Percentiles rank a stretch among this genome's conserved stretches.
Evolutionary conservation across 1,140 invertebrate species (phyloP).

Genomic region (Grapholita molesta): DNA sequence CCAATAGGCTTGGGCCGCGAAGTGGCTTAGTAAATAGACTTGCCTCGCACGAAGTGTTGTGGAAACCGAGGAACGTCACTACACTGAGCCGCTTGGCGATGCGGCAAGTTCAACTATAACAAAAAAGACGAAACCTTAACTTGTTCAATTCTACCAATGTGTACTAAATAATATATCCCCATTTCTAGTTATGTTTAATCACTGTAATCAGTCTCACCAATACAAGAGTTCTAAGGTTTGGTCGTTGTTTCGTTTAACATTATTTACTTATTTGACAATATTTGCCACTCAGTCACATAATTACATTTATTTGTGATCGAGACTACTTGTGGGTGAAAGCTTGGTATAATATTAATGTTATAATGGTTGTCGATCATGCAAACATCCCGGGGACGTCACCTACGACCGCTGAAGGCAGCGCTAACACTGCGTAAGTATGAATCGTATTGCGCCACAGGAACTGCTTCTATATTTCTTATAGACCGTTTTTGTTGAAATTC

Average conservation of each 20-base stretch:
- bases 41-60: too few species aligned
- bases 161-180: too few species aligned
- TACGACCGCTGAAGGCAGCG: slow-evolving; percentile 61
- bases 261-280: neutral
- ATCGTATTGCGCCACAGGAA: slow-evolving; percentile 61
- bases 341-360: slow-evolving; percentile 74
- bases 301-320: slow-evolving; percentile 29
- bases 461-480: slow-evolving; percentile 62
- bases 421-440: slow-evolving; percentile 69
- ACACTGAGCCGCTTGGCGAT: too few species aligned
- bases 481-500: slow-evolving; percentile 62
- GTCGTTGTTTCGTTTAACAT: slow-evolving; percentile 1
- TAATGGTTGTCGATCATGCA: slow-evolving; percentile 76
- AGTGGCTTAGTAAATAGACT: too few species aligned
- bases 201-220: neutral
- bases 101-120: too few species aligned
- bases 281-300: neutral
- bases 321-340: slow-evolving; percentile 53
- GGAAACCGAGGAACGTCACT: too few species aligned
- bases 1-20: too few species aligned
- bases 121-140: too few species aligned
- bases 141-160: neutral
- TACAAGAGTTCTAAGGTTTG: neutral
- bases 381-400: slow-evolving; percentile 59
- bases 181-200: too few species aligned